Evolutionary conservation across 2,888 invertebrate genomes (phyloP).

Genomic region (Aphodius granarius): DNA sequence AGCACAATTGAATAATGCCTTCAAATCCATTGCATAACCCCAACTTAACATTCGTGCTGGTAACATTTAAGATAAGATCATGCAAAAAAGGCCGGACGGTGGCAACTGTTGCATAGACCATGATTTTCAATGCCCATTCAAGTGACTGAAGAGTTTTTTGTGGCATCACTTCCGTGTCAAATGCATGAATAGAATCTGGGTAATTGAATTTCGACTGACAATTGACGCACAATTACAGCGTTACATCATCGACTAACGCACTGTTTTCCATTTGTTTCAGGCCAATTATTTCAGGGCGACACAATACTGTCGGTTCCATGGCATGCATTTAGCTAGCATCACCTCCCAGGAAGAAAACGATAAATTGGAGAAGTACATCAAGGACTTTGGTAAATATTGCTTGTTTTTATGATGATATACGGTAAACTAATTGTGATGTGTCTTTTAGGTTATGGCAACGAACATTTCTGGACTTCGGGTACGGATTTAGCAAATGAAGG

Average conservation of each 20-base stretch:
- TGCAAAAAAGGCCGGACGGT: neutral
- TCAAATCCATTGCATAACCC: neutral
- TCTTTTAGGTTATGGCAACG: constrained; percentile 77
- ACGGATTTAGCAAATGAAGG: constrained; percentile 91
- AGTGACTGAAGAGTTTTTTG: neutral
- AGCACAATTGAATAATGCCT: neutral
- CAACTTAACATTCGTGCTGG: neutral
- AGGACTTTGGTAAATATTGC: constrained; percentile 74
- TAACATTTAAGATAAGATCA: neutral
- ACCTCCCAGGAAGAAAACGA: constrained; percentile 90
- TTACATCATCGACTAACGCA: neutral
- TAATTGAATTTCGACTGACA: neutral
- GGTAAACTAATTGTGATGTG: too few species aligned
- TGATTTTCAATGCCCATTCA: constrained; percentile 17
- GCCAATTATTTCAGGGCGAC: constrained; percentile 93
- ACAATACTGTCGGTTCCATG: constrained; percentile 90
- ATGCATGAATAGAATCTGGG: neutral
- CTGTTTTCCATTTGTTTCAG: constrained; percentile 57
- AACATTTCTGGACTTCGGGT: constrained; percentile 93
- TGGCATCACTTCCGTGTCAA: neutral
- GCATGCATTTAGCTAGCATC: constrained; percentile 90
- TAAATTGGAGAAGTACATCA: constrained; percentile 85
- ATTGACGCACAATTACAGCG: neutral
- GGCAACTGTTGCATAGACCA: neutral
- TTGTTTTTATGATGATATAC: constrained; percentile 23